Evolutionary conservation across 2,113 vertebrate species (phyloP).

Genomic region (Saccopteryx leptura): DNA sequence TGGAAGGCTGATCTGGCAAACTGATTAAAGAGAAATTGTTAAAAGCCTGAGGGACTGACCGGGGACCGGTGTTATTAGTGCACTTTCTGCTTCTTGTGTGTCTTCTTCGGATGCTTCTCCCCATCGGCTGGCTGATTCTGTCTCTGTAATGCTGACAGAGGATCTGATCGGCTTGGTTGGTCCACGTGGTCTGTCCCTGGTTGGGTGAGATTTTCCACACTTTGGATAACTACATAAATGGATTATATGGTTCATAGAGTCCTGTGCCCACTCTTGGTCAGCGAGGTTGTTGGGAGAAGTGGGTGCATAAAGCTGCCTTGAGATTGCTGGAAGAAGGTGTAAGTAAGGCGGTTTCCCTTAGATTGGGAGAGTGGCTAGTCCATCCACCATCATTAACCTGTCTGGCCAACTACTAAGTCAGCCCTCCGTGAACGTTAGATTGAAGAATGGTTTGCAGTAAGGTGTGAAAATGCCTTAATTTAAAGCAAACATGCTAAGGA

Average conservation of each 20-base stretch:
- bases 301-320: neutral
- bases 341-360: neutral
- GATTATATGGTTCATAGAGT: neutral
- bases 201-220: neutral
- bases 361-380: neutral
- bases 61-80: neutral
- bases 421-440: neutral
- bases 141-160: neutral
- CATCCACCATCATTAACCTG: fast-evolving
- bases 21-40: neutral
- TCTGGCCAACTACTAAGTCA: neutral
- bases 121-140: neutral
- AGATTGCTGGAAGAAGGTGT: neutral
- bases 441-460: neutral
- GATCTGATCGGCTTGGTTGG: too few species aligned
- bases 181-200: neutral
- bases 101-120: neutral
- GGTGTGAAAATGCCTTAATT: neutral
- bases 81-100: neutral
- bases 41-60: neutral
- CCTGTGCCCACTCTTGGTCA: neutral
- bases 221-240: neutral
- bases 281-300: neutral
- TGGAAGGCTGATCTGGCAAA: conserved; percentile 21
- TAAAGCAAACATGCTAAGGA: neutral